Base-by-base conservation (phyloP, 2,113 vertebrate genomes). In the Poecilia latipinna region DNA sequence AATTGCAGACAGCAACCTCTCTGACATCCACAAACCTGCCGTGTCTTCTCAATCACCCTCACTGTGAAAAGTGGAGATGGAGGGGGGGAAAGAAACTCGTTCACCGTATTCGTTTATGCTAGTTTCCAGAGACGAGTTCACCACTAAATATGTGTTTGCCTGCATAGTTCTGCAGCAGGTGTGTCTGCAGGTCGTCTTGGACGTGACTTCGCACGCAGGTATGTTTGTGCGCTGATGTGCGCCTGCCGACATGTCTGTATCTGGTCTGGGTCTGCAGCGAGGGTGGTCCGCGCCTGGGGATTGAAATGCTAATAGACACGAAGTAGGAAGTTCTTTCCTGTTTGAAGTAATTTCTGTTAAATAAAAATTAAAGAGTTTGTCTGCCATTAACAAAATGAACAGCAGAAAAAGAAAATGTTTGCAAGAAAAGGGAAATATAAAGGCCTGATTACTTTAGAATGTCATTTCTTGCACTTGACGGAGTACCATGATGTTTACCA, bases 31-130 rank as follows among this genome's bases (percentile, higher is more conserved):
- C 68, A 80, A 87, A 90, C 79, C 66, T 89, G 85, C 91, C 74
- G n/a, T 89, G 89, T 92, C 90, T 89, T 91, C 87, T 86, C 81
- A 87, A 82, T 76, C 78, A 80, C 71, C 78, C 85, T 86, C 60
- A 11, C 42, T 71, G 57, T 65, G 84, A 90, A 82, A 75, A 83
- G 13, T 12, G 39, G 12, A 15, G 39, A 3, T 12, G 12, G 12
- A 1, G 4, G 13, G 75, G 86, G 11, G 39, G 75, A 80, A 89
- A 90, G 78, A 78, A 62, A 63, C 78, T 78, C 83, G 75, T 92
- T 91, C 81, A 86, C 77, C 66, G 63, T 3, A 0, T 31, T 60
- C 77, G 39, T 61, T 4, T 32, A 63, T 29, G 35, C 62, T n/a
- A 61, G 74, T 78, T 35, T 68, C 51, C 24, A 54, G 68, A 33